phyloP scores from a whole-genome alignment of 2,888 invertebrate species.

The Saturnia japonica region DNA sequence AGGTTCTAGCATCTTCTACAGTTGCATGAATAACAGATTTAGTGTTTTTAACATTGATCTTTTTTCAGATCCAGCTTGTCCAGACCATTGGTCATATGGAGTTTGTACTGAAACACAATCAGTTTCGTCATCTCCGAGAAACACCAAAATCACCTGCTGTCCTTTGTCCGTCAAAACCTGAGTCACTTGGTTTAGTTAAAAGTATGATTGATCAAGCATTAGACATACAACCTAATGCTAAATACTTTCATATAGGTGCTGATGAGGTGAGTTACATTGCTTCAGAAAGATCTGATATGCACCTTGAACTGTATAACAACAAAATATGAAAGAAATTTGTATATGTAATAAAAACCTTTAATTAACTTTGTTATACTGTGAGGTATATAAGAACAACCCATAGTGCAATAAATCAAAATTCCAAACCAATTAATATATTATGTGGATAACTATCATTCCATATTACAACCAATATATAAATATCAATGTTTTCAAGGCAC shows the following conservation, averaged over 20 bases:
- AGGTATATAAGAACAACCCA: too few relatives aligned
- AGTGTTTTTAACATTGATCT: background rate
- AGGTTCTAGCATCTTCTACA: too few relatives aligned
- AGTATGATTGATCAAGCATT: conserved; percentile 88
- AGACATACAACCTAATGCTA: conserved; percentile 83
- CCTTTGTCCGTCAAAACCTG: conserved; percentile 86
- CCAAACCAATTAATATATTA: too few relatives aligned
- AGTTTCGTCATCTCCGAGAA: conserved; percentile 86
- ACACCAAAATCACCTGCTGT: conserved; percentile 84
- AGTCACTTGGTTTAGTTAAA: conserved; percentile 83
- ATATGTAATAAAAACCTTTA: too few relatives aligned
- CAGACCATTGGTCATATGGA: conserved; percentile 95
- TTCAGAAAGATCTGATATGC: background rate
- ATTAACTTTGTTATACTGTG: too few relatives aligned
- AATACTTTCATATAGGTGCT: conserved; percentile 90
- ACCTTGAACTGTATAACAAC: background rate
- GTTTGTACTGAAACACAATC: conserved; percentile 88
- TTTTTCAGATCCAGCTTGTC: conserved; percentile 85
- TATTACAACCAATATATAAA: too few relatives aligned
- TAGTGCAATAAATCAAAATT: too few relatives aligned
- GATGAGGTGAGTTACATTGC: conserved; percentile 83
- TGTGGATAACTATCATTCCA: too few relatives aligned
- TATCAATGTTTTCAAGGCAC: too few relatives aligned
- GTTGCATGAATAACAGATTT: background rate
- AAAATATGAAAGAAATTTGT: too few relatives aligned